Evolutionary conservation across 2,888 invertebrate genomes (phyloP), one percentile per base, ranked within the genome.

Genomic region (Syrphus vitripennis): DNA sequence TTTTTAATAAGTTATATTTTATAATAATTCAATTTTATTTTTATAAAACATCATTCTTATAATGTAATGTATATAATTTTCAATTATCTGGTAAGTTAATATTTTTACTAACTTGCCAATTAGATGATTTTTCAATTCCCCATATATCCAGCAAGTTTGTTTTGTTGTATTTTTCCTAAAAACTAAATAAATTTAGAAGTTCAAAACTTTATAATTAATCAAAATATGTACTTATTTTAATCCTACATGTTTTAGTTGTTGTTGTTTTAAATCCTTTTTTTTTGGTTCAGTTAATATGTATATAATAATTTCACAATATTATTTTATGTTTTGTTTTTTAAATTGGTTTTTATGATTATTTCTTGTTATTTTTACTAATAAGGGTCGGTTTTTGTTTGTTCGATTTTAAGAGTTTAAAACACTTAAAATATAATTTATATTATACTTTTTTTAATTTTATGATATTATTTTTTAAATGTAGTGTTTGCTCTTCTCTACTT

Each of bases 181-280:
- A 76, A 69, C 61, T 74, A 69, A 79, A 69, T 87, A 89, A 88
- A 89, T 88, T 89, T 88, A 78, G 7, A 84, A 88, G 87, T 87
- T 87, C 86, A 89, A 88, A 89, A 77, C 87, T 89, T 89, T 89
- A 89, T 89, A 34, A 48, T 63, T 59, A 48, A 69, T 53, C 14
- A 50, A 42, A 80, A 70, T 26, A n/a, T n/a, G n/a, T n/a, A n/a
- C n/a, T n/a, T n/a, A 55, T 69, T 50, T 42, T 71, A 53, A 61
- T n/a, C 4, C 48, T 70, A 74, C 14, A 63, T 63, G 14, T 24
- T 9, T 24, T 16, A 29, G 10, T 10, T 31, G 29, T 31, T 48
- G 9, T 53, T 45, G 10, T 45, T 42, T 45, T 50, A n/a, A 50
- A 14, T 57, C n/a, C 12, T 59, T 59, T 71, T 63, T 65, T 75